Evolutionary conservation across 2,888 invertebrate species (phyloP), one percentile per base, ranked within the genome.

Genomic region (Cephonodes hylas): DNA sequence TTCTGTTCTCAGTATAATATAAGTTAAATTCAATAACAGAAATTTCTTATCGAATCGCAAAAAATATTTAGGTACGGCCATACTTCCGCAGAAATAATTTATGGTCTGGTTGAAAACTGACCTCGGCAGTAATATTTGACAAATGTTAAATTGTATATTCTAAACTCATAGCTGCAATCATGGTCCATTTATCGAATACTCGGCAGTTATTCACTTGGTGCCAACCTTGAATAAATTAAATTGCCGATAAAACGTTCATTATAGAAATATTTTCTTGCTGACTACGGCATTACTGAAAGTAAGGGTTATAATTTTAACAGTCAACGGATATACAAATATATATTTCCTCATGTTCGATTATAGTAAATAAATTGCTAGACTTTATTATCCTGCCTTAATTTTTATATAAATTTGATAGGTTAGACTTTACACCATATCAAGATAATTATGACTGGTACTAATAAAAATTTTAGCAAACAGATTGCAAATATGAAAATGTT

Each of bases 181-280:
- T 42, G 18, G 23, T 70, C 71, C 72, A 71, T 76, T 82, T 82
- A 79, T 77, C 77, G 72, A 72, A 64, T 72, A 74, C 66, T 71
- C 73, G 71, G 80, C 75, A 80, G 79, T 74, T 73, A 70, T 79
- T 81, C 78, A 80, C 77, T 73, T 70, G 66, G 71, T 77, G 74
- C 70, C 74, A 77, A 77, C 83, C 85, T 86, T 86, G 81, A 80
- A 81, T 83, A 80, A 75, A 80, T 83, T 78, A 77, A 76, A 73
- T 67, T 67, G 66, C 77, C 77, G 84, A 85, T 85, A 85, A 83
- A 79, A 53, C 4, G 53, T 34, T 59, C 34, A 45, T 38, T 45
- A 34, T 5, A 44, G 38, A 44, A 15, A 7, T 31, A 23, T 56
- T 31, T 46, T 25, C 10, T 31, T 18, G n/a, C n/a, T n/a, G n/a